These are phyloP conservation scores for Ophraella communa DNA, from an alignment of 2,888 invertebrate genomes.

Conservation along the genomic window DNA sequence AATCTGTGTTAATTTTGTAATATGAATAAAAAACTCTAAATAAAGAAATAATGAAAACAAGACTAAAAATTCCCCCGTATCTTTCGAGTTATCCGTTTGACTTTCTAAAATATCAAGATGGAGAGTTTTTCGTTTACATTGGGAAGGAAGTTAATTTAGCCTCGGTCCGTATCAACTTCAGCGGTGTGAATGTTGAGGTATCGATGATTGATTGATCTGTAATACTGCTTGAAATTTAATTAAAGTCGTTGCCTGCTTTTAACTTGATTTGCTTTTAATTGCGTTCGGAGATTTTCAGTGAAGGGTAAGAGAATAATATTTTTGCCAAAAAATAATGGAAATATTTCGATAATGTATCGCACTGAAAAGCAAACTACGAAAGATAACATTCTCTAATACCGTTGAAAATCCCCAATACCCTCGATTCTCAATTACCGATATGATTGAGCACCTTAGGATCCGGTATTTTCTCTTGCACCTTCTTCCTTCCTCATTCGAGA, in stretches of 20 bases:
- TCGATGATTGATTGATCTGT: conserved; percentile 11
- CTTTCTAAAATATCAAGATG: not conserved
- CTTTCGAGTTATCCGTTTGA: not conserved
- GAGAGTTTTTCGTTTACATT: not conserved
- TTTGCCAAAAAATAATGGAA: not conserved
- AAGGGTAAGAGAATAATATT: not conserved
- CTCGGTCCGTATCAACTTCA: conserved; percentile 1
- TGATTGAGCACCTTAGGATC: too few species aligned
- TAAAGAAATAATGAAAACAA: too few species aligned
- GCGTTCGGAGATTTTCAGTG: not conserved
- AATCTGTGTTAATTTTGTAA: too few species aligned
- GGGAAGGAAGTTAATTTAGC: conserved; percentile 17
- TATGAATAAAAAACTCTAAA: too few species aligned
- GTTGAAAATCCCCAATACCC: too few species aligned
- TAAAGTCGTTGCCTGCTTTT: conserved; percentile 6
- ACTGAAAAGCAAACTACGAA: too few species aligned
- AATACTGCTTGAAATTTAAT: conserved; percentile 21
- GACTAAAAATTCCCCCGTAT: not conserved
- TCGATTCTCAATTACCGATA: too few species aligned
- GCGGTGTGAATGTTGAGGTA: conserved; percentile 8
- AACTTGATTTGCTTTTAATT: conserved; percentile 4
- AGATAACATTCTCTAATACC: too few species aligned
- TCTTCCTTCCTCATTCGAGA: too few species aligned
- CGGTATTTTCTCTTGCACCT: too few species aligned
- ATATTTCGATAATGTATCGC: too few species aligned